phyloP scores from a whole-genome alignment of 2,113 vertebrate species.

The Macrotus californicus region DNA sequence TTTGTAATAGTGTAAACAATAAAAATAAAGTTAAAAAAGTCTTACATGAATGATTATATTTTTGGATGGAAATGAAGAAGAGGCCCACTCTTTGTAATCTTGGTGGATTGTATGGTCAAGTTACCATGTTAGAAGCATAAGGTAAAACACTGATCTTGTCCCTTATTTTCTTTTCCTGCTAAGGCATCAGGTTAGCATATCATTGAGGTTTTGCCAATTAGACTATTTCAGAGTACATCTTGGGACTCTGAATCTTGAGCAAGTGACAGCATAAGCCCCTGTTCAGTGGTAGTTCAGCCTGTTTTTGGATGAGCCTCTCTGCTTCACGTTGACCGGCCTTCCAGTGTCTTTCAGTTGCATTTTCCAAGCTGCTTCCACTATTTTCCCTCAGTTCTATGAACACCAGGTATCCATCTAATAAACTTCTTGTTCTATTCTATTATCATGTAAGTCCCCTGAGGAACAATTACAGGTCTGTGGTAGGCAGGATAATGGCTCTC shows the following conservation, averaged over 20 bases:
- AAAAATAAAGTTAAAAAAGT: neutral
- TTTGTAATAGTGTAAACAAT: too few species aligned
- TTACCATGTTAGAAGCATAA: neutral
- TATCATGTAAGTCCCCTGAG: neutral
- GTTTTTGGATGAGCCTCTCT: neutral
- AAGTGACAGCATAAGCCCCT: neutral
- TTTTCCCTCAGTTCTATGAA: neutral
- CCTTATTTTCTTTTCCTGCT: neutral
- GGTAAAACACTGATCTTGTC: neutral
- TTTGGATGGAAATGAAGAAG: neutral
- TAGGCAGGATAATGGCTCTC: neutral
- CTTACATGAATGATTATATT: neutral
- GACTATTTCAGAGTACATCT: neutral
- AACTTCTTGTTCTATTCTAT: neutral
- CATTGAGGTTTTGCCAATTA: neutral
- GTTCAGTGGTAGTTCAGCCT: neutral
- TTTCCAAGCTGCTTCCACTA: neutral
- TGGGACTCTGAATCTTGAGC: neutral
- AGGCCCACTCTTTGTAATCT: neutral
- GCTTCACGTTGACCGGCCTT: neutral
- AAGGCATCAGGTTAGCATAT: neutral
- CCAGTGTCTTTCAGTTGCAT: neutral
- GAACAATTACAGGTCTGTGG: neutral
- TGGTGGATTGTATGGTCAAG: neutral
- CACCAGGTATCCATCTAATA: neutral